These are phyloP conservation scores for Listronotus oregonensis DNA, from an alignment of 1,140 invertebrate species.

Conservation along the genomic window DNA sequence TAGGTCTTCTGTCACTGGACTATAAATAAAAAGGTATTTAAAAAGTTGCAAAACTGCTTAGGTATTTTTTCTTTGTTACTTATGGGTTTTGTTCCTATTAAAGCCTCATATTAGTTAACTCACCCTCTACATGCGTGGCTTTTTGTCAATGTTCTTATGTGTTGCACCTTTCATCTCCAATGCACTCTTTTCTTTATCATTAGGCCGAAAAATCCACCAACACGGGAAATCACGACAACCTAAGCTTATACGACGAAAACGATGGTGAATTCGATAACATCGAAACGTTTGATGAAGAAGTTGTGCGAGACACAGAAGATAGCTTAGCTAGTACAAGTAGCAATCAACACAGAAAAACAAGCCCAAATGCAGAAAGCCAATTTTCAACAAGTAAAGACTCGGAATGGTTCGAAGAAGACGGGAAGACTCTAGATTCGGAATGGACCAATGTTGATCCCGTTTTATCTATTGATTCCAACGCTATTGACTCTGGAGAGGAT, in stretches of 20 bases:
- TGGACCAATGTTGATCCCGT: conserved; percentile 34
- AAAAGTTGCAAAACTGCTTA: too few relatives aligned
- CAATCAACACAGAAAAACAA: too few relatives aligned
- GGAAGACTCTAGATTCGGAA: conserved; percentile 19
- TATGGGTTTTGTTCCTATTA: too few relatives aligned
- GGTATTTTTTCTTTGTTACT: too few relatives aligned
- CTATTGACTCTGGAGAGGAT: conserved; percentile 13
- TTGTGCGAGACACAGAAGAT: conserved; percentile 9
- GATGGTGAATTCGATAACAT: conserved; percentile 28
- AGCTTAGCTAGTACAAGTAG: background rate
- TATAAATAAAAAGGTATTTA: too few relatives aligned
- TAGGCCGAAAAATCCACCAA: conserved; percentile 8
- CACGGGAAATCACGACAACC: conserved; percentile 3
- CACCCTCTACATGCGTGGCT: conserved; percentile 9
- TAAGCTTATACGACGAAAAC: conserved; percentile 10
- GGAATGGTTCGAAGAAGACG: background rate
- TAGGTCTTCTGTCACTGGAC: too few relatives aligned
- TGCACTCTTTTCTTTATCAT: conserved; percentile 39
- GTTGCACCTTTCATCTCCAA: conserved; percentile 40
- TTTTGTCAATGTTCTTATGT: conserved; percentile 28
- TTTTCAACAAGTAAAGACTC: background rate
- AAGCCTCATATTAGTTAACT: too few relatives aligned
- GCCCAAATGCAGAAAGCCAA: too few relatives aligned
- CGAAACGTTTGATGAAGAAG: conserved; percentile 43
- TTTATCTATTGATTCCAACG: conserved; percentile 39